Percentiles rank a stretch among this genome's conserved stretches.
These are phyloP conservation scores for Macroramphosus scolopax DNA, from an alignment of 2,797 vertebrate genomes.

Conservation along the genomic window DNA sequence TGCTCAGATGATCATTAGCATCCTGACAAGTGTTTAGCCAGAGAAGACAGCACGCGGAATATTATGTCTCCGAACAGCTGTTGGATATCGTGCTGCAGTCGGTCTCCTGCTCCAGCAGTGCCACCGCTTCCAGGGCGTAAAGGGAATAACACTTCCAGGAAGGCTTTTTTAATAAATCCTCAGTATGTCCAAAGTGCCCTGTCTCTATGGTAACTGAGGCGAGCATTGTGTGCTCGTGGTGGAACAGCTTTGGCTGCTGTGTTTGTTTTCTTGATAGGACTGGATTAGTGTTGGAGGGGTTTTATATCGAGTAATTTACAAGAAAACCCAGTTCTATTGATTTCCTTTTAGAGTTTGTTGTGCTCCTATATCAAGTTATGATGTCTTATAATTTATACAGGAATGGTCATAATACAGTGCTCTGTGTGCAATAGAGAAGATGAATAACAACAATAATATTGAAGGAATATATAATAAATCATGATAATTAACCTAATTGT, in stretches of 20 bases:
- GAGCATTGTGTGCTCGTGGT: slow-evolving; percentile 41
- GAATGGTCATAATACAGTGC: too few species aligned
- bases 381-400: too few species aligned
- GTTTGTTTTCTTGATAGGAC: slow-evolving; percentile 33
- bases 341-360: background rate
- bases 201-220: slow-evolving; percentile 79
- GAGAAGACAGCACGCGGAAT: too few species aligned
- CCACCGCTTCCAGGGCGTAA: slow-evolving; percentile 42
- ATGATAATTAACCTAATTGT: too few species aligned
- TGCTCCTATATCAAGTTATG: background rate
- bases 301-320: background rate
- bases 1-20: slow-evolving; percentile 30
- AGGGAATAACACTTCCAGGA: slow-evolving; percentile 58
- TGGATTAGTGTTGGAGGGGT: background rate
- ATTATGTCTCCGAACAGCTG: too few species aligned
- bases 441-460: too few species aligned
- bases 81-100: slow-evolving; percentile 8
- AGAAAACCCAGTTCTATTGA: background rate
- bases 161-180: slow-evolving; percentile 70
- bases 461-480: too few species aligned
- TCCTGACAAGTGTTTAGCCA: slow-evolving; percentile 16
- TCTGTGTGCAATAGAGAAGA: too few species aligned
- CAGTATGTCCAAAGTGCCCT: slow-evolving; percentile 64
- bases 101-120: slow-evolving; percentile 33
- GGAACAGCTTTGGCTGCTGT: slow-evolving; percentile 42